phyloP scores from a whole-genome alignment of 2,797 vertebrate genomes.

The Fistularia tabacaria region DNA sequence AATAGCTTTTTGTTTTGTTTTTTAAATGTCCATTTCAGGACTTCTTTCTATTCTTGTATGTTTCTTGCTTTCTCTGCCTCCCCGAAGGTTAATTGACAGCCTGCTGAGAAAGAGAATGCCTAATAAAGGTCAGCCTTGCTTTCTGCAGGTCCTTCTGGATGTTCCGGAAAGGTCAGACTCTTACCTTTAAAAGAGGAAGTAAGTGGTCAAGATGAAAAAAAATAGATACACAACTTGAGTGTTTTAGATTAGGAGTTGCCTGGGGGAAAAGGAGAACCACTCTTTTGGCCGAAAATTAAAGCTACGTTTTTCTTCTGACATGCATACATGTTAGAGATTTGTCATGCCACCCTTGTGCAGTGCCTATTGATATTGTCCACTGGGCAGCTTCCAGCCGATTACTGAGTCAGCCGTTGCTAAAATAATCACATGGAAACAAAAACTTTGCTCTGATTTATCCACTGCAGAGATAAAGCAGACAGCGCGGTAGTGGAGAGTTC shows the following conservation, averaged over 20 bases:
- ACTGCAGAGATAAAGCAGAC: too few species aligned
- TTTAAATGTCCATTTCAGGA: not conserved
- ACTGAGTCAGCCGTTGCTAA: too few species aligned
- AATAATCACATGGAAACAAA: too few species aligned
- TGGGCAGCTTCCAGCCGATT: too few species aligned
- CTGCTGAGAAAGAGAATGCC: slow-evolving; percentile 49
- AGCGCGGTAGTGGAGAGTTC: too few species aligned
- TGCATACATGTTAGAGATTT: too few species aligned
- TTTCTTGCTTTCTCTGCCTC: slow-evolving; percentile 12
- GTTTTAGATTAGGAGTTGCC: slow-evolving; percentile 8
- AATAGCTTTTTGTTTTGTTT: too few species aligned
- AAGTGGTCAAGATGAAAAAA: slow-evolving; percentile 38
- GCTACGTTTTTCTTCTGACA: too few species aligned
- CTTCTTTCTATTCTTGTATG: not conserved
- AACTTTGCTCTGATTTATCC: too few species aligned
- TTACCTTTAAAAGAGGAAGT: slow-evolving; percentile 33
- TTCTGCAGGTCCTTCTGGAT: slow-evolving; percentile 36
- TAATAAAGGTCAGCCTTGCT: slow-evolving; percentile 62
- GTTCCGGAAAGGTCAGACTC: slow-evolving; percentile 49
- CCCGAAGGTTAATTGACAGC: slow-evolving; percentile 52
- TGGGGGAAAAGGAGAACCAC: slow-evolving; percentile 3
- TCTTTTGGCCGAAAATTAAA: too few species aligned
- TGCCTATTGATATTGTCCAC: too few species aligned
- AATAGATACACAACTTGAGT: slow-evolving; percentile 24
- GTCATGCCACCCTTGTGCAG: too few species aligned